Conservation (phyloP, 1,140 invertebrate species). For the Nephotettix cincticeps region DNA sequence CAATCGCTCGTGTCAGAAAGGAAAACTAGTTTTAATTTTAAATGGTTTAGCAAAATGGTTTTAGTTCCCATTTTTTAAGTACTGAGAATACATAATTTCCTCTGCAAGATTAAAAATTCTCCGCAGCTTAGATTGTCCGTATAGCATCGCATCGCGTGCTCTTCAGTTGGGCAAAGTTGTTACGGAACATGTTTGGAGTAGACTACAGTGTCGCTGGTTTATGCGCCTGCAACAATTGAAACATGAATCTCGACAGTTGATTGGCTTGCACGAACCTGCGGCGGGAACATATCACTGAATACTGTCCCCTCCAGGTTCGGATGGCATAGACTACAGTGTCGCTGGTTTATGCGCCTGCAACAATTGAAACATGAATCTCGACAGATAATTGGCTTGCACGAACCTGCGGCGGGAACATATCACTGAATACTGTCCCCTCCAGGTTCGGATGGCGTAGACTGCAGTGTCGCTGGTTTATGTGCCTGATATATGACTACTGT, state of each 20-base stretch:
- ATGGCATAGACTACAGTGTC: background rate
- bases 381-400: background rate
- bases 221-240: background rate
- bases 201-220: background rate
- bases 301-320: too few relatives aligned
- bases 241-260: background rate
- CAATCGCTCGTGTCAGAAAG: too few relatives aligned
- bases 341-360: background rate
- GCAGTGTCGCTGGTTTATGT: too few relatives aligned
- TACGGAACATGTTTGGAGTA: background rate
- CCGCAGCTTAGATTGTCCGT: background rate
- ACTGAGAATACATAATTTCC: too few relatives aligned
- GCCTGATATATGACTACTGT: too few relatives aligned
- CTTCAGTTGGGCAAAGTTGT: background rate
- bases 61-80: too few relatives aligned
- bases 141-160: background rate
- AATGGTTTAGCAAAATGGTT: too few relatives aligned
- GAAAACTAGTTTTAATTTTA: too few relatives aligned
- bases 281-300: too few relatives aligned
- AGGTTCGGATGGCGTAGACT: too few relatives aligned
- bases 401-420: too few relatives aligned
- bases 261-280: constrained; percentile 4
- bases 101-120: background rate
- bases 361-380: constrained; percentile 6
- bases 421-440: too few relatives aligned